These are phyloP conservation scores for Perizoma affinitatum DNA, from an alignment of 2,888 invertebrate species.

Conservation along the genomic window DNA sequence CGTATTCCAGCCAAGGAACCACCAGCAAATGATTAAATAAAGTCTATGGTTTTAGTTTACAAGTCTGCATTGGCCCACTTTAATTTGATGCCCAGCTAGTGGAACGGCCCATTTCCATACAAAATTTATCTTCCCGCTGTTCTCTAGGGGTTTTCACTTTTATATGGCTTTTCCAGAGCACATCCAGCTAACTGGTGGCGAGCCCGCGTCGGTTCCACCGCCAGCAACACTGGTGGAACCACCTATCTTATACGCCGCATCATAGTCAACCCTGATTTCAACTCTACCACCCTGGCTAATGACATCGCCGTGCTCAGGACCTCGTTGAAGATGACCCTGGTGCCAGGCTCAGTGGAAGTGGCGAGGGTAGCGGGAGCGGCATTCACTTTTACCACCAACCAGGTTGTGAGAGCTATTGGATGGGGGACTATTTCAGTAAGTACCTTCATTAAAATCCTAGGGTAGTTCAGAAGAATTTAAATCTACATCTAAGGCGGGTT, in stretches of 20 bases:
- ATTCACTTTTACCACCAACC: conserved; percentile 47
- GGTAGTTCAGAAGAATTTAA: too few species aligned
- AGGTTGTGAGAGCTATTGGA: conserved; percentile 60
- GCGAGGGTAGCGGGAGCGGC: conserved; percentile 57
- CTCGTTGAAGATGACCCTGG: conserved; percentile 44
- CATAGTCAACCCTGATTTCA: conserved; percentile 54
- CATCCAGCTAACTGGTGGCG: conserved; percentile 59
- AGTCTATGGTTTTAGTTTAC: too few species aligned
- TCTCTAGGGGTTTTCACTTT: too few species aligned
- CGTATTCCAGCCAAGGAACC: too few species aligned
- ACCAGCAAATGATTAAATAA: too few species aligned
- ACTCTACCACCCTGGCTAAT: conserved; percentile 43
- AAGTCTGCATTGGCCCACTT: too few species aligned
- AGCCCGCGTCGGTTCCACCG: conserved; percentile 60
- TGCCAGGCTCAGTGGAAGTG: conserved; percentile 45
- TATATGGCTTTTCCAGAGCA: conserved; percentile 39
- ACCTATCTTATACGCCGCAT: conserved; percentile 56
- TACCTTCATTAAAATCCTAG: not conserved
- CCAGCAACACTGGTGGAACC: conserved; percentile 52
- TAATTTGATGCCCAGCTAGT: too few species aligned
- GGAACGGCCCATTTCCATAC: too few species aligned
- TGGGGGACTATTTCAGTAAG: conserved; percentile 66
- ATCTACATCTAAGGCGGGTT: too few species aligned
- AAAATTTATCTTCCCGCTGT: too few species aligned
- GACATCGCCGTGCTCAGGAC: conserved; percentile 65